phyloP scores from a whole-genome alignment of 2,797 vertebrate genomes.

The Cottoperca gobio region DNA sequence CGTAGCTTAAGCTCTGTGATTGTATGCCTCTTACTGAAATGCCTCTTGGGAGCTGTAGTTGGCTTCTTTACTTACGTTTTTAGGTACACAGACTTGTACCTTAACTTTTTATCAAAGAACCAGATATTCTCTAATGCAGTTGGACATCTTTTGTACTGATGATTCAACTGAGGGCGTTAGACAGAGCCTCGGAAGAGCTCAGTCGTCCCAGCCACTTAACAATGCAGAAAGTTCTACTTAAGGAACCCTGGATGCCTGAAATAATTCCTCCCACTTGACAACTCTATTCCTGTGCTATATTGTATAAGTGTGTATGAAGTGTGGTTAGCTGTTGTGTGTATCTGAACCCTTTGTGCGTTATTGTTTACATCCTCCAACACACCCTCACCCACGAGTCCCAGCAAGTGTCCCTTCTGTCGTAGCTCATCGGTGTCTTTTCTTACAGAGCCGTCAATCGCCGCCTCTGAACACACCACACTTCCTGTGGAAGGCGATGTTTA shows the following conservation, averaged over 20 bases:
- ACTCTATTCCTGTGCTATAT: conserved; percentile 25
- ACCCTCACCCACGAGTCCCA: conserved; percentile 24
- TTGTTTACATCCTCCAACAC: conserved; percentile 25
- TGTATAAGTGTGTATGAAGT: conserved; percentile 5
- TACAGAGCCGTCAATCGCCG: conserved; percentile 92
- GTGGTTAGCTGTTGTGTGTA: conserved; percentile 5
- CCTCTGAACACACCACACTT: conserved; percentile 88
- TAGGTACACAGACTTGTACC: not conserved
- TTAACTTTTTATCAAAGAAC: conserved; percentile 1
- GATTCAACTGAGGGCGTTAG: conserved; percentile 13
- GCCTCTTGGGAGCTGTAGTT: not conserved
- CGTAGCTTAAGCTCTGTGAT: not conserved
- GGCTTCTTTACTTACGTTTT: not conserved
- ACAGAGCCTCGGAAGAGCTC: not conserved
- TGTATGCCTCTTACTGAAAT: not conserved
- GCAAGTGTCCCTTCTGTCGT: conserved; percentile 24
- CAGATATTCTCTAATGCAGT: conserved; percentile 7
- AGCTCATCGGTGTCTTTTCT: conserved; percentile 66
- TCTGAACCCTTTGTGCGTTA: conserved; percentile 15
- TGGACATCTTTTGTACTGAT: not conserved
- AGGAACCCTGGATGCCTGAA: conserved; percentile 18
- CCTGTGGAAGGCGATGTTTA: conserved; percentile 71
- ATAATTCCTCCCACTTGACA: conserved; percentile 47
- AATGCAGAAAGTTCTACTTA: conserved; percentile 27
- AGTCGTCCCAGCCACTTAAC: conserved; percentile 10